Conservation (phyloP, 2,113 vertebrate species). For the Potamarius usumacintae region DNA sequence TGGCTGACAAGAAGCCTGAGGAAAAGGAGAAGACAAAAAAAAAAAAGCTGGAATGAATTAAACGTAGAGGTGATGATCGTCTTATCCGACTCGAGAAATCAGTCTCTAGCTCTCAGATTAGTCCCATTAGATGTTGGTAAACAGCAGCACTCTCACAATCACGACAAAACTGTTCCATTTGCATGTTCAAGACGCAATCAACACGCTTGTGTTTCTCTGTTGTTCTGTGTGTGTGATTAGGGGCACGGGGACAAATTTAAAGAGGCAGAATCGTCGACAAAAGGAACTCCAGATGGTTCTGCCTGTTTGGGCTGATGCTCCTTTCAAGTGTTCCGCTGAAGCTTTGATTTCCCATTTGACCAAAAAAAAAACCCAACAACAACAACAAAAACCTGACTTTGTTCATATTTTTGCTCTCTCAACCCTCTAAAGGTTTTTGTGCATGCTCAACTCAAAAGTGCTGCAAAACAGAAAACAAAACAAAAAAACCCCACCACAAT, state of each 20-base stretch:
- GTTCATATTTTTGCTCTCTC: not conserved
- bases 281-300: constrained; percentile 20
- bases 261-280: constrained; percentile 17
- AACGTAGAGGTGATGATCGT: not conserved
- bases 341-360: not conserved
- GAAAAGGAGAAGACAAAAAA: not conserved
- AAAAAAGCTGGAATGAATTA: not conserved
- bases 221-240: constrained; percentile 31
- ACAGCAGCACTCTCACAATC: constrained; percentile 45
- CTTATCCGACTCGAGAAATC: constrained; percentile 29
- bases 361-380: not conserved
- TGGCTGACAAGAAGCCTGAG: not conserved
- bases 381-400: not conserved
- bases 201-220: not conserved
- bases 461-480: not conserved
- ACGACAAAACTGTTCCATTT: constrained; percentile 38
- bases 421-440: not conserved
- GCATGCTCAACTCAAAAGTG: not conserved
- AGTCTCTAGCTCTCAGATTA: constrained; percentile 43
- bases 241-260: constrained; percentile 1
- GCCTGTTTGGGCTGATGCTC: not conserved
- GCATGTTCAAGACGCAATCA: constrained; percentile 42
- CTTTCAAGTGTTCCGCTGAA: not conserved
- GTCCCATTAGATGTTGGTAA: constrained; percentile 48
- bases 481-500: not conserved